Base-by-base conservation (phyloP, 1,140 invertebrate genomes). In the Neodiprion virginianus region DNA sequence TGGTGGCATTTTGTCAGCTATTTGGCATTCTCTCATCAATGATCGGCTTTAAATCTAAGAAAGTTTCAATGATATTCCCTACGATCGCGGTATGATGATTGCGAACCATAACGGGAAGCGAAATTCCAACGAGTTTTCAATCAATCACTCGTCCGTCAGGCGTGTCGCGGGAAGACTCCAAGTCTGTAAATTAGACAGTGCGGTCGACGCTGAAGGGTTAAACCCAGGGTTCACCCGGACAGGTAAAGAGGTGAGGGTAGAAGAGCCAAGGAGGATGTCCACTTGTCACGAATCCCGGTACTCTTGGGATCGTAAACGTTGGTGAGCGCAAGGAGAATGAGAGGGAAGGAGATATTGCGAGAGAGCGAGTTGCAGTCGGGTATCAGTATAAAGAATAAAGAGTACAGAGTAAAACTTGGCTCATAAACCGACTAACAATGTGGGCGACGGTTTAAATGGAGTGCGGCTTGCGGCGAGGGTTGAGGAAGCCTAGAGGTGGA, bases 401-500 rank as follows among this genome's bases (percentile, higher is more conserved):
- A 61, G 53, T 61, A 61, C 53, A 61, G 53, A 61, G 53, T 61
- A 61, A 61, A 61, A 61, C 78, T 77, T 81, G 82, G 75, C 77
- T 84, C 82, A 81, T 84, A 82, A 84, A 84, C 78, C 75, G 73
- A 78, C 79, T 83, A 82, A 82, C 82, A 82, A 81, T 82, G 79
- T 82, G 76, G 73, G 78, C 78, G 80, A 23, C 23, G 48, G 70
- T 17, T 23, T 48, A 17, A 71, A 49, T 76, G 74, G 65, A 75
- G 61, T 66, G 50, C 66, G 74, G 74, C 79, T 78, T 67, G 53
- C 71, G 67, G 76, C 74, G 74, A 72, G 74, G 72, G 70, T 75
- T 61, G 53, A 70, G 71, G 66, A 50, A 61, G 53, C 53, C 53
- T 61, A 61, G 53, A 61, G 53, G 53, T 17, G 53, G 53, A 61